A percentile compares a stretch with the other conserved stretches of the same genome.
These are phyloP conservation scores for Marmota monax DNA, from an alignment of 2,113 vertebrate species.

Conservation along the genomic window DNA sequence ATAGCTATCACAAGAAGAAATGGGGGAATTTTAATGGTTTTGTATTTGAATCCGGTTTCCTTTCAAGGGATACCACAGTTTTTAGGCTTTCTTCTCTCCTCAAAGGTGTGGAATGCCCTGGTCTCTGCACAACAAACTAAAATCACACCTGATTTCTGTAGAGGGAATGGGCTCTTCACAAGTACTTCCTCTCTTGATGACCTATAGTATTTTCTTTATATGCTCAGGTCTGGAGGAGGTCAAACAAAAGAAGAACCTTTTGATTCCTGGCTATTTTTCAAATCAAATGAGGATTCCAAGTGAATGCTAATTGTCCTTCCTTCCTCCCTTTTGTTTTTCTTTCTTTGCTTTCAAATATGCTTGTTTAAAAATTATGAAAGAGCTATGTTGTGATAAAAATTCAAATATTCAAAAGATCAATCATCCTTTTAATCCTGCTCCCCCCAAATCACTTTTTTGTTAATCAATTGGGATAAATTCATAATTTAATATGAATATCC, in stretches of 20 bases:
- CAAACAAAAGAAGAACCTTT: background rate
- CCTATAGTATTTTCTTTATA: background rate
- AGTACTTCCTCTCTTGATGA: background rate
- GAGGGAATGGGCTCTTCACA: background rate
- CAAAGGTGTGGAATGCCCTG: background rate
- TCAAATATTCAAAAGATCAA: background rate
- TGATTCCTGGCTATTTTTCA: constrained; percentile 41
- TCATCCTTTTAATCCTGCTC: background rate
- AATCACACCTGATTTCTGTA: constrained; percentile 25
- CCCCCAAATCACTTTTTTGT: background rate
- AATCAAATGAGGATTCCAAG: constrained; percentile 22
- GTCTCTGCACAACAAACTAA: background rate
- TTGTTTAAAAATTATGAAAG: constrained; percentile 11
- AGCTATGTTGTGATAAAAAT: background rate
- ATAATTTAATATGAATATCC: background rate
- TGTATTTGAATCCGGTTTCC: constrained; percentile 8
- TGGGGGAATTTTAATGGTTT: constrained; percentile 5
- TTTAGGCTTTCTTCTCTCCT: background rate
- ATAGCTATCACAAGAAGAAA: background rate
- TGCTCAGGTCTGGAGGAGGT: background rate
- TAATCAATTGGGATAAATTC: constrained; percentile 16
- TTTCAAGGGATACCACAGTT: background rate
- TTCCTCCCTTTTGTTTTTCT: background rate
- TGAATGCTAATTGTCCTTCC: background rate
- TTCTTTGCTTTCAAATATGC: background rate